A percentile compares a stretch with the other conserved stretches of the same genome.
phyloP scores from a whole-genome alignment of 64 coral and sea anemone genomes.

The Montipora cactus region DNA sequence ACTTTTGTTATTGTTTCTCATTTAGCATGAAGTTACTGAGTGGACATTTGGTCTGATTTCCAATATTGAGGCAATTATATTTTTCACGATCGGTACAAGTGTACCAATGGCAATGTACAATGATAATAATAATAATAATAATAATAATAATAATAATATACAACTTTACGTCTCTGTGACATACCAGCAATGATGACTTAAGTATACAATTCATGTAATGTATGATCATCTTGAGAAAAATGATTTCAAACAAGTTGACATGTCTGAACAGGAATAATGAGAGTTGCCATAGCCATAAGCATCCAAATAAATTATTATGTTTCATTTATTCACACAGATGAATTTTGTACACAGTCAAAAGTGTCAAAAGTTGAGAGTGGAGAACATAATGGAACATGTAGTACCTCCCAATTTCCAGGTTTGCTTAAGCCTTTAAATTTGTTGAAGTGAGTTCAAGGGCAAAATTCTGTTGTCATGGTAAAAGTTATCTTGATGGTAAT shows the following conservation, averaged over 20 bases:
- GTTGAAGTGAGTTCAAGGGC: no score
- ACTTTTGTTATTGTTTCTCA: no score
- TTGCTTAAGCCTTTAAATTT: background rate
- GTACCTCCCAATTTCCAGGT: background rate
- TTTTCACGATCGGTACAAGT: no score
- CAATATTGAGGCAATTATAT: no score
- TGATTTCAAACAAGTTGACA: slow-evolving; percentile 51
- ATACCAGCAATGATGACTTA: slow-evolving; percentile 64
- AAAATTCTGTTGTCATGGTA: no score
- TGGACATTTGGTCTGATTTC: no score
- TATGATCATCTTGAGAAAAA: slow-evolving; percentile 44
- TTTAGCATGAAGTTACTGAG: no score
- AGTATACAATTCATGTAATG: slow-evolving; percentile 47
- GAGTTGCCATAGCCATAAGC: background rate
- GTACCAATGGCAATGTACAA: no score
- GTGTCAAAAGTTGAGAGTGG: background rate
- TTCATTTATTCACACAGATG: background rate
- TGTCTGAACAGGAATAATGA: slow-evolving; percentile 15
- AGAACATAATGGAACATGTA: background rate
- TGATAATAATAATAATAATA: no score
- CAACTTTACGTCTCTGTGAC: background rate
- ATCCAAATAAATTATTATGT: background rate
- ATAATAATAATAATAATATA: no score
- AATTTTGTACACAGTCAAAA: background rate
- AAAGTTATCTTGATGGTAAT: no score